A percentile compares a stretch with the other conserved stretches of the same genome.
Conservation (phyloP, 1,140 invertebrate genomes). For the Microplitis mediator region DNA sequence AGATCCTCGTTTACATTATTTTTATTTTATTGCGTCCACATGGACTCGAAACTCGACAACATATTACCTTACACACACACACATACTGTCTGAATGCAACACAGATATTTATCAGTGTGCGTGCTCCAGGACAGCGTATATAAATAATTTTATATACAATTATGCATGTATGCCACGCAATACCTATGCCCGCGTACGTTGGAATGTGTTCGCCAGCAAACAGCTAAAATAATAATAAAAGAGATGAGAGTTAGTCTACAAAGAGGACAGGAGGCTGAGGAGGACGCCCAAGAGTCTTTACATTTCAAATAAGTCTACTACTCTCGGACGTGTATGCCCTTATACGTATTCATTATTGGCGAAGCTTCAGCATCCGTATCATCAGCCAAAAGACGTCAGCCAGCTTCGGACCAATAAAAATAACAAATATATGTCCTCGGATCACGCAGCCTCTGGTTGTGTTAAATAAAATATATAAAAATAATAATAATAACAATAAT, state of each 20-base stretch:
- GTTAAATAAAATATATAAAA: too few relatives aligned
- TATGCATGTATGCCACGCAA: slow-evolving; percentile 51
- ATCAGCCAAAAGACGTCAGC: too few relatives aligned
- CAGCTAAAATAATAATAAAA: too few relatives aligned
- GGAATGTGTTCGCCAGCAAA: too few relatives aligned
- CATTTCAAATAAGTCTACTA: slow-evolving; percentile 58
- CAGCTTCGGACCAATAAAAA: too few relatives aligned
- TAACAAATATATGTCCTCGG: too few relatives aligned
- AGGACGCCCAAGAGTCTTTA: slow-evolving; percentile 45
- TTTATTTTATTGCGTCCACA: too few relatives aligned
- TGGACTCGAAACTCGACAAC: too few relatives aligned
- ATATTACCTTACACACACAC: slow-evolving; percentile 8
- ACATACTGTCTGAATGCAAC: background rate
- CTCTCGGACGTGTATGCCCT: slow-evolving; percentile 43
- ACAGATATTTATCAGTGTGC: too few relatives aligned
- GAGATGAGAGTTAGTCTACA: too few relatives aligned
- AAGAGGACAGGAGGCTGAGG: background rate
- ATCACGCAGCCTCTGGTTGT: too few relatives aligned
- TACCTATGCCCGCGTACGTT: slow-evolving; percentile 32
- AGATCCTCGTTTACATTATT: slow-evolving; percentile 1
- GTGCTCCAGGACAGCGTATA: slow-evolving; percentile 21
- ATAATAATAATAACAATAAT: too few relatives aligned
- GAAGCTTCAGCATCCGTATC: slow-evolving; percentile 30
- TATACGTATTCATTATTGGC: slow-evolving; percentile 59
- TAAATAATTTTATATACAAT: slow-evolving; percentile 53